Evolutionary conservation across 2,888 invertebrate genomes (phyloP).

Genomic region (Glyphotaelius pellucidus): DNA sequence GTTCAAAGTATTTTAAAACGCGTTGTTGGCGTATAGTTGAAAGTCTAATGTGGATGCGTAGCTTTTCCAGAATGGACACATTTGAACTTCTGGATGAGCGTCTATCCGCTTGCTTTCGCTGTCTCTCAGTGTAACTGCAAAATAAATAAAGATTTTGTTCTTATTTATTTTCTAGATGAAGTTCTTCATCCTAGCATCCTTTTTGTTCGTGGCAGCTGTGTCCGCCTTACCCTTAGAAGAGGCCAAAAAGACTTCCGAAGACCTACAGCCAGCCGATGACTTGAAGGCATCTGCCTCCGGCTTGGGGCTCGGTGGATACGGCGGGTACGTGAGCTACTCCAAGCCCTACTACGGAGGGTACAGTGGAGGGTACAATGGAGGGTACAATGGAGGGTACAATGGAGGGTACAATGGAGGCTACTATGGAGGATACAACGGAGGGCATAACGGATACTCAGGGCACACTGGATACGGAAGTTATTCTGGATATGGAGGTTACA

Average conservation of each 20-base stretch:
- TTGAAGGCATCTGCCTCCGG: conserved; percentile 64
- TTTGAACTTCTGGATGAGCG: too few relatives aligned
- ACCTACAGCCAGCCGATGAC: conserved; percentile 67
- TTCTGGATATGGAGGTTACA: too few relatives aligned
- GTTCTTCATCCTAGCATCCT: conserved; percentile 36
- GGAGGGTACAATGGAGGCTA: conserved; percentile 59
- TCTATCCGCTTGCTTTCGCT: too few relatives aligned
- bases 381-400: background rate
- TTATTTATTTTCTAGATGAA: conserved; percentile 59
- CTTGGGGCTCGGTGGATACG: conserved; percentile 67
- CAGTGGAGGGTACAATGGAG: conserved; percentile 63
- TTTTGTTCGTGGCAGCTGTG: conserved; percentile 58
- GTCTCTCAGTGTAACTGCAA: too few relatives aligned
- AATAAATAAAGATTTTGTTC: background rate
- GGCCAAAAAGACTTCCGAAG: conserved; percentile 67
- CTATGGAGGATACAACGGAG: conserved; percentile 62
- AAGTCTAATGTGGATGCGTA: too few relatives aligned
- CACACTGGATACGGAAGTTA: too few relatives aligned
- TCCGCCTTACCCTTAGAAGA: conserved; percentile 51
- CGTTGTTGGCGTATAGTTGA: too few relatives aligned
- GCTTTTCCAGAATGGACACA: too few relatives aligned
- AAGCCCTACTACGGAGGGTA: conserved; percentile 67
- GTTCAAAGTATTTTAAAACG: too few relatives aligned
- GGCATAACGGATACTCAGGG: background rate
- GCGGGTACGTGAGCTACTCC: background rate